phyloP scores from a whole-genome alignment of 2,113 vertebrate genomes.

The Elgaria multicarinata region DNA sequence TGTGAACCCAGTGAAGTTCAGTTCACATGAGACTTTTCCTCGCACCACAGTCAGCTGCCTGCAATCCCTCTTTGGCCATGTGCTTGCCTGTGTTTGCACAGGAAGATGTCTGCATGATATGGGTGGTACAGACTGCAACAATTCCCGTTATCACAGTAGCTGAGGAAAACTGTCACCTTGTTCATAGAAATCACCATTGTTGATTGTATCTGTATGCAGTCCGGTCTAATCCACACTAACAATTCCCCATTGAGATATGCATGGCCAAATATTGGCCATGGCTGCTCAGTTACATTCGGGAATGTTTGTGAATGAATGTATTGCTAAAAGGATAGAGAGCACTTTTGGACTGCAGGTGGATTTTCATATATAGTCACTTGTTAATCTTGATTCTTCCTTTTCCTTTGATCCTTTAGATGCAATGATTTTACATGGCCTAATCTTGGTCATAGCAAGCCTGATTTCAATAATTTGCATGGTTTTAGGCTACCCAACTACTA shows the following conservation, averaged over 20 bases:
- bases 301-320: background rate
- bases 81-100: background rate
- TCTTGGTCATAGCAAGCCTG: background rate
- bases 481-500: background rate
- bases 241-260: background rate
- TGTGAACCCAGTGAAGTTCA: background rate
- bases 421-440: accelerated
- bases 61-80: background rate
- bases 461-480: background rate
- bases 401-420: accelerated
- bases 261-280: background rate
- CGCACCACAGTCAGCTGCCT: background rate
- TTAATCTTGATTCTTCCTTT: background rate
- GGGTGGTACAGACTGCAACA: background rate
- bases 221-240: background rate
- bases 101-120: background rate
- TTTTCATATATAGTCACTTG: background rate
- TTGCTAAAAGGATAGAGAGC: background rate
- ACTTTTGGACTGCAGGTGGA: background rate
- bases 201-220: background rate
- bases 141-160: background rate
- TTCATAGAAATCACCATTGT: background rate
- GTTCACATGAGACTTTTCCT: background rate
- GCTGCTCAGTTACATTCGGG: background rate
- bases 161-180: background rate